A percentile compares a stretch with the other conserved stretches of the same genome.
Evolutionary conservation across 2,797 vertebrate species (phyloP).

Genomic region (Halcyon leucocephala): DNA sequence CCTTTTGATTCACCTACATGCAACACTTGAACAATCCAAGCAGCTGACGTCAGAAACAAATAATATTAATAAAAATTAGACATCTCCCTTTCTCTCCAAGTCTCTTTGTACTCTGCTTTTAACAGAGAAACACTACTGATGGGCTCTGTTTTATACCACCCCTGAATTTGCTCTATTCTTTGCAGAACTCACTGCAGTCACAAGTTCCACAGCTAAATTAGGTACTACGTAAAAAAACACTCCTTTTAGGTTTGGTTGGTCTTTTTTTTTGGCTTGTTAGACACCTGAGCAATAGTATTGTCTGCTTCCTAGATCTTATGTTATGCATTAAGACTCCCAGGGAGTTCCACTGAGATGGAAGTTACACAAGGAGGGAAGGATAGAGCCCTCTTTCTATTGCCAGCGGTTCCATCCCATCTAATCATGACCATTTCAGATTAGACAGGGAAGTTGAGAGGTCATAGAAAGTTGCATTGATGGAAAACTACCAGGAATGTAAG

Average conservation of each 20-base stretch:
- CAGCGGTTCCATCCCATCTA: background rate
- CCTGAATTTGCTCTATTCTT: background rate
- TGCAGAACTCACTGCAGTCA: background rate
- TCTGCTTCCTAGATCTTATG: background rate
- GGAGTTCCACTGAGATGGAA: background rate
- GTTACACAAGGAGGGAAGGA: background rate
- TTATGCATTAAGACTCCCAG: background rate
- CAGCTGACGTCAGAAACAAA: background rate
- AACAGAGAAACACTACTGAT: background rate
- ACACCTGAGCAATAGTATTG: background rate
- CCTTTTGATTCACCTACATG: background rate
- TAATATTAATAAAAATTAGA: background rate
- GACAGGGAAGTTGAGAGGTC: background rate
- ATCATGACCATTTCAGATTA: background rate
- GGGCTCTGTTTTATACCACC: background rate
- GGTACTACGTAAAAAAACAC: background rate
- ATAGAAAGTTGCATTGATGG: background rate
- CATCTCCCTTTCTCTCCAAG: background rate
- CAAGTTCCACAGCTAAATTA: background rate
- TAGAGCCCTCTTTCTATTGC: background rate
- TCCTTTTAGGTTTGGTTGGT: rapidly evolving
- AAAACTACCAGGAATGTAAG: background rate
- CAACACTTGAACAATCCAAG: background rate
- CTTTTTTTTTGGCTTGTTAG: background rate
- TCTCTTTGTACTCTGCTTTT: background rate